Base-by-base conservation (phyloP, 1,140 invertebrate species). In the Whitmania pigra region DNA sequence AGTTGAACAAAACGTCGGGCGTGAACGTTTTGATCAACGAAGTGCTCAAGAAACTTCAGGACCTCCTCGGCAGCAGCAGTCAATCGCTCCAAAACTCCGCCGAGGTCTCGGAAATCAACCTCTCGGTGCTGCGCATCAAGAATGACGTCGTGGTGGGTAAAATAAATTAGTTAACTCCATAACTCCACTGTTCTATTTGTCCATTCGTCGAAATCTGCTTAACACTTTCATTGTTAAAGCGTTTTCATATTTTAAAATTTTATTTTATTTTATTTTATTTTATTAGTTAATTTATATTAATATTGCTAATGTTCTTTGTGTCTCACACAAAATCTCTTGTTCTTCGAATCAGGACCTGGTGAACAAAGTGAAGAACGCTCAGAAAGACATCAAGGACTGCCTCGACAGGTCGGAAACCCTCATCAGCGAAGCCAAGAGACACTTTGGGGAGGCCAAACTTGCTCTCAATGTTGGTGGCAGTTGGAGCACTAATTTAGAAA, bases 1-100 rank as follows among this genome's bases (percentile, higher is more conserved):
- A 54, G 69, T 0, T 49, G 2, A 70, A 70, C 49, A 36, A 36
- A 49, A 70, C 69, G 22, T 18, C 49, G 69, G 25, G 53, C n/a
- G 53, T 70, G 5, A 53, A 25, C 69, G 20, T 54, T 49, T 70
- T 54, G 40, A 79, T 93, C 53, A 85, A 25, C 54, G 73, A 72
- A n/a, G 40, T 77, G 17, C 60, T 36, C 2, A 31, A 67, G 15
- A 55, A 77, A 25, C 57, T 78, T 3, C 66, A 88, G 55, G 90
- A 93, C 76, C 82, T 94, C 69, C 81, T 85, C 57, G 86, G 88
- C 72, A 87, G 88, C 75, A 88, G 87, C 7, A 82, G 86, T 9
- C 81, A 85, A 49, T 86, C 88, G 0, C 80, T 87, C 25, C 81
- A 85, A 20, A 86, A 86, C n/a, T 85, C 87, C 0, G 79, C 81